phyloP scores from a whole-genome alignment of 2,888 invertebrate genomes.

The Callinectes sapidus region DNA sequence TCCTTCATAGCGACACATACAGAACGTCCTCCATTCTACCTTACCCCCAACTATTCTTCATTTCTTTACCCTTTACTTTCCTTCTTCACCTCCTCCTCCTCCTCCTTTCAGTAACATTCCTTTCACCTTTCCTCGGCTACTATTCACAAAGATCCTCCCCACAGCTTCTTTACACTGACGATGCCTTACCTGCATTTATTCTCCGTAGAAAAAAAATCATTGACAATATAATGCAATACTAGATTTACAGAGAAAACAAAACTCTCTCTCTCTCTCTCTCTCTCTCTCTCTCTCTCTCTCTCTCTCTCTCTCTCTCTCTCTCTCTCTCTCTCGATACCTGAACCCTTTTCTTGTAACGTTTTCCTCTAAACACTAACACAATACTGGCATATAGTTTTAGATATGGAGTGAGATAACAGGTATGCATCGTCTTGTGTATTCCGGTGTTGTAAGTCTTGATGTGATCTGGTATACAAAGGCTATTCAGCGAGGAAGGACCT shows the following conservation, averaged over 20 bases:
- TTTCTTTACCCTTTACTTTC: too few relatives aligned
- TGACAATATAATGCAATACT: too few relatives aligned
- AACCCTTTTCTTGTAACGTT: background rate
- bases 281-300: too few relatives aligned
- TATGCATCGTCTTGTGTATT: background rate
- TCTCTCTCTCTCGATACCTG: background rate
- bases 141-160: background rate
- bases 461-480: background rate
- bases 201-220: too few relatives aligned
- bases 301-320: background rate
- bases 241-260: background rate
- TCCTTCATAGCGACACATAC: too few relatives aligned
- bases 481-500: background rate
- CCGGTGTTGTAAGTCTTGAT: too few relatives aligned
- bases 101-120: background rate
- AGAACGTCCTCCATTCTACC: background rate
- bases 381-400: background rate
- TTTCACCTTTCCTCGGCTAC: too few relatives aligned
- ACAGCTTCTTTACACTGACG: background rate
- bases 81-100: background rate
- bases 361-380: background rate
- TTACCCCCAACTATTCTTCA: background rate
- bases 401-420: background rate
- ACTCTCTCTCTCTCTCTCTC: too few relatives aligned
- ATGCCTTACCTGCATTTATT: too few relatives aligned